Conservation (phyloP, 2,888 invertebrate genomes). For the Piscicola geometra region DNA sequence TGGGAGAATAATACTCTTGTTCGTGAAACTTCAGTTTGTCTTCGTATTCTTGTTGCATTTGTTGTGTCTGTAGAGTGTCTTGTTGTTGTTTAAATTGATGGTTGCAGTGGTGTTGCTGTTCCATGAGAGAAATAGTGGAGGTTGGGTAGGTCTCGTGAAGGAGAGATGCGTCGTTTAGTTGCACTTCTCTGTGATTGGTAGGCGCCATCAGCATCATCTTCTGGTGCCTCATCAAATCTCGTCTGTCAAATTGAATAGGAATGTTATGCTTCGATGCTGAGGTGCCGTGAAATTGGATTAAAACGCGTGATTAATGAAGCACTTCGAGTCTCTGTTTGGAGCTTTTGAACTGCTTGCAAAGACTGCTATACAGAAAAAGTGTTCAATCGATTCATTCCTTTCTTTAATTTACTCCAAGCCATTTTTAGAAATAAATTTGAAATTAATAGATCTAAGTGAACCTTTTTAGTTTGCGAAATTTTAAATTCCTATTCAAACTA, state of each 20-base stretch:
- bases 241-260: constrained; percentile 7
- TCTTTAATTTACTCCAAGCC: too few relatives aligned
- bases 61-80: not conserved
- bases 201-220: constrained; percentile 27
- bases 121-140: not conserved
- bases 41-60: not conserved
- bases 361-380: too few relatives aligned
- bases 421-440: too few relatives aligned
- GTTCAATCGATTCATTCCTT: too few relatives aligned
- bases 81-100: not conserved
- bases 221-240: constrained; percentile 18
- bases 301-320: too few relatives aligned
- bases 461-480: too few relatives aligned
- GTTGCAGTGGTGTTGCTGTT: not conserved
- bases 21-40: not conserved
- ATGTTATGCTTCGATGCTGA: too few relatives aligned
- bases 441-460: too few relatives aligned
- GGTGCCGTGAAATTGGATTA: too few relatives aligned
- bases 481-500: too few relatives aligned
- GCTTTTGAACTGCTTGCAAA: too few relatives aligned
- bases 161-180: constrained; percentile 15
- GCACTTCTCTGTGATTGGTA: constrained; percentile 8
- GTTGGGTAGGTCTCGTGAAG: not conserved
- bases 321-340: too few relatives aligned
- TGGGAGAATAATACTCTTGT: constrained; percentile 1